Evolutionary conservation across 2,113 vertebrate species (phyloP).

Genomic region (Rhynchomys soricoides): DNA sequence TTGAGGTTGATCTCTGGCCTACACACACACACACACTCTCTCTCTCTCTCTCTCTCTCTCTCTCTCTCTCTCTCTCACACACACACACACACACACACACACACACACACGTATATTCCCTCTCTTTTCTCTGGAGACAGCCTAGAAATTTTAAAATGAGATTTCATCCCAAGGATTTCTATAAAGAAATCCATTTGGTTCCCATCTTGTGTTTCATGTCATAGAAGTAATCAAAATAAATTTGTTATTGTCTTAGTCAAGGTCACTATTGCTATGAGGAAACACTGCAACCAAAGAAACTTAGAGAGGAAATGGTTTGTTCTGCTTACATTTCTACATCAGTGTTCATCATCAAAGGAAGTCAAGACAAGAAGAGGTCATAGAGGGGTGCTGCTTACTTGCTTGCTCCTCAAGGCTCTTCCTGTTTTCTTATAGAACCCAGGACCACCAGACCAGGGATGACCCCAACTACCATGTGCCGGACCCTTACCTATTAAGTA

Average conservation of each 20-base stretch:
- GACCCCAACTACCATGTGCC: not conserved
- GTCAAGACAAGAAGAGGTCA: not conserved
- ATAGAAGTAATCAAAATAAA: not conserved
- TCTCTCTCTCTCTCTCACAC: not conserved
- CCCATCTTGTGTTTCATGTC: slow-evolving; percentile 9
- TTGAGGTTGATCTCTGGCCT: not conserved
- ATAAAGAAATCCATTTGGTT: not conserved
- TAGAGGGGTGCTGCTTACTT: not conserved
- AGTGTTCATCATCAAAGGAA: not conserved
- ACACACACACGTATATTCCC: not conserved
- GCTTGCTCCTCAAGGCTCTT: not conserved
- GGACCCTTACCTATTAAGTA: not conserved
- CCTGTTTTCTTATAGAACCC: not conserved
- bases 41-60: too few relatives aligned
- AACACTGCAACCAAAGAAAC: not conserved
- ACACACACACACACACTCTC: not conserved
- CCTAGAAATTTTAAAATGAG: not conserved
- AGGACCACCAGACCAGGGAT: not conserved
- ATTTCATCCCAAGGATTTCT: not conserved
- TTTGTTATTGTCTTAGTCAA: not conserved
- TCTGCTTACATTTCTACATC: not conserved
- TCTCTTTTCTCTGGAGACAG: not conserved
- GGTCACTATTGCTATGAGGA: not conserved
- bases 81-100: not conserved
- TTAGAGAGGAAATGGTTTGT: not conserved